A percentile compares a stretch with the other conserved stretches of the same genome.
phyloP scores from a whole-genome alignment of 2,113 vertebrate genomes.

The Corythaeola cristata region DNA sequence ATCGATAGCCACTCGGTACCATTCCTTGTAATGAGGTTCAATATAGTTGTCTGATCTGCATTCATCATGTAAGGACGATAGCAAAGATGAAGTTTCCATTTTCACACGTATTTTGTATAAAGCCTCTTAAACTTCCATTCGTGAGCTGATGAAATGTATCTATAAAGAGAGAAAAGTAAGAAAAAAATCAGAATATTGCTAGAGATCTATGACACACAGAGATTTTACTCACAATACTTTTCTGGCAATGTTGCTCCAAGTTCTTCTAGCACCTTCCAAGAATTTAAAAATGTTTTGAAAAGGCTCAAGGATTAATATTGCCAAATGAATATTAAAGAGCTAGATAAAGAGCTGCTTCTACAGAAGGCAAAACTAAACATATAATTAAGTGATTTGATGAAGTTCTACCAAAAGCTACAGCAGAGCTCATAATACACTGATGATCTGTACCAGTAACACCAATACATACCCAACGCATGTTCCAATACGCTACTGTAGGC shows the following conservation, averaged over 20 bases:
- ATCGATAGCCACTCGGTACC: constrained; percentile 91
- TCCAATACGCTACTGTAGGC: rapidly evolving
- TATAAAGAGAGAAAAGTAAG: not conserved
- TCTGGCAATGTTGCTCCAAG: not conserved
- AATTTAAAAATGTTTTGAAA: not conserved
- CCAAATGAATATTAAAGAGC: not conserved
- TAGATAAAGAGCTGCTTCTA: not conserved
- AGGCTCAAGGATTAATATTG: not conserved
- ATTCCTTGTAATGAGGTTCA: constrained; percentile 93
- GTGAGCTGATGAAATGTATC: constrained; percentile 28
- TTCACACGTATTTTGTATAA: not conserved
- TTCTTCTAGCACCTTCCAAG: not conserved
- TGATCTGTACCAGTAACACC: not conserved
- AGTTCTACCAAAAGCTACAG: not conserved
- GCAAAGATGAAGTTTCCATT: constrained; percentile 88
- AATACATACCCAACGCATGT: not conserved
- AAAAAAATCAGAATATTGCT: not conserved
- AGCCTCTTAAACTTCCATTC: constrained; percentile 66
- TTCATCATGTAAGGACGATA: constrained; percentile 90
- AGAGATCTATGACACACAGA: not conserved
- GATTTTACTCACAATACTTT: not conserved
- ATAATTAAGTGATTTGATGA: not conserved
- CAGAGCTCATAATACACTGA: not conserved
- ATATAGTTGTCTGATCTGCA: constrained; percentile 85
- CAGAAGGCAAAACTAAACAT: not conserved